Percentiles rank a stretch among this genome's conserved stretches.
Evolutionary conservation across 2,888 invertebrate genomes (phyloP).

Genomic region (Harpagoxenus sublaevis): DNA sequence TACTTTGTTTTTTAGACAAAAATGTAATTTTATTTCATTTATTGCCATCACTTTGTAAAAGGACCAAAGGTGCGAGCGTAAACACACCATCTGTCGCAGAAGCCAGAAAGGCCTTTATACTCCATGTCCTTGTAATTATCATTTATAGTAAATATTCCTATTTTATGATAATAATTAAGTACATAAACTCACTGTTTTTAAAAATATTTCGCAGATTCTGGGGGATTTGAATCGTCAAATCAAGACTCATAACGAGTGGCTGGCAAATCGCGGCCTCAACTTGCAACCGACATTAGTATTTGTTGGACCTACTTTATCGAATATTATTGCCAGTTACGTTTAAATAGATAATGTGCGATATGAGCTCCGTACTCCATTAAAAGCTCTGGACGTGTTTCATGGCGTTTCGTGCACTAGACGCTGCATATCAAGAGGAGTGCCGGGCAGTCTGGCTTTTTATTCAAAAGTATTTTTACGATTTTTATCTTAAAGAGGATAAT

Average conservation of each 20-base stretch:
- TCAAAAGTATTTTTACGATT: constrained; percentile 17
- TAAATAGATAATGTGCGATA: not conserved
- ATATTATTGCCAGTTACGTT: constrained; percentile 23
- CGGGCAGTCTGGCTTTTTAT: constrained; percentile 14
- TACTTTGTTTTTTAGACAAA: not conserved
- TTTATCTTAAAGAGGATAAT: constrained; percentile 8
- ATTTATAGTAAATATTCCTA: not conserved
- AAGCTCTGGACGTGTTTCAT: constrained; percentile 17
- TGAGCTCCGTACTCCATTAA: not conserved
- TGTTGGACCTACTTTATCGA: constrained; percentile 8
- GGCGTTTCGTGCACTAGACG: constrained; percentile 1
- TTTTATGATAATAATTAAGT: not conserved
- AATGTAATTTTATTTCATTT: constrained; percentile 10
- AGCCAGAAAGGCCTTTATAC: not conserved
- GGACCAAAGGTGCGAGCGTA: not conserved
- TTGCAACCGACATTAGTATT: not conserved
- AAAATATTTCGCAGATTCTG: constrained; percentile 9
- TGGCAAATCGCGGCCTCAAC: not conserved
- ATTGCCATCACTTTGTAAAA: not conserved
- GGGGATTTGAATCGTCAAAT: constrained; percentile 15
- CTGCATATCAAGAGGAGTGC: constrained; percentile 1
- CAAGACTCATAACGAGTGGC: not conserved
- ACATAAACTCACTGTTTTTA: not conserved
- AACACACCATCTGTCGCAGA: not conserved
- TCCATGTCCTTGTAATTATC: constrained; percentile 11